phyloP scores from a whole-genome alignment of 2,888 invertebrate species.

The Neuroscelio doddi region DNA sequence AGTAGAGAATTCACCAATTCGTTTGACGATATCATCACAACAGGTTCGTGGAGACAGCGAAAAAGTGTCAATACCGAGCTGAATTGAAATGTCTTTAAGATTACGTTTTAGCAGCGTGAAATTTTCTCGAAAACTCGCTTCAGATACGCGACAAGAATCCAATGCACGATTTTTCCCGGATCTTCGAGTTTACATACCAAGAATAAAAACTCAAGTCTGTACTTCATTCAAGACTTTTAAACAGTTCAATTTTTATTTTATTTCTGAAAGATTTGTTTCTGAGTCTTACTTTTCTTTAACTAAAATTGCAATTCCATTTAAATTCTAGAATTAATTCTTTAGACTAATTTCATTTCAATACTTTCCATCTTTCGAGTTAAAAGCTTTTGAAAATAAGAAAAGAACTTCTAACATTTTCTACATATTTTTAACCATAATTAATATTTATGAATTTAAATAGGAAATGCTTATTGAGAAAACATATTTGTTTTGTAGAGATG shows the following conservation, averaged over 20 bases:
- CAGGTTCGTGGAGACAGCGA: constrained; percentile 33
- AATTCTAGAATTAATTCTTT: too few species aligned
- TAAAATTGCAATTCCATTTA: constrained; percentile 41
- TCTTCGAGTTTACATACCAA: constrained; percentile 41
- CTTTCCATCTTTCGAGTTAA: too few species aligned
- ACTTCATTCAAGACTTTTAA: constrained; percentile 40
- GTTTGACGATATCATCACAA: constrained; percentile 39
- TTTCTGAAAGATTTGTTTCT: background rate
- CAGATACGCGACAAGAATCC: constrained; percentile 39
- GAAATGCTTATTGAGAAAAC: background rate
- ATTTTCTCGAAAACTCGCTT: constrained; percentile 37
- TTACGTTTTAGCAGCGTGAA: constrained; percentile 41
- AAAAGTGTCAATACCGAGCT: constrained; percentile 40
- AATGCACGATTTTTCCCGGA: constrained; percentile 38
- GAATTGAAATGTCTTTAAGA: constrained; percentile 46
- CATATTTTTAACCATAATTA: too few species aligned
- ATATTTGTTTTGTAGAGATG: too few species aligned
- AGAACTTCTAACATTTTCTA: too few species aligned
- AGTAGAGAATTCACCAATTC: constrained; percentile 32
- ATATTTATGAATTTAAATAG: too few species aligned
- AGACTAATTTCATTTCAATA: too few species aligned
- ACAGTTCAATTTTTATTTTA: constrained; percentile 39
- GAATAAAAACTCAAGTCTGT: constrained; percentile 34
- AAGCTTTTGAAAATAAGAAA: too few species aligned
- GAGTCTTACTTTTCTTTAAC: constrained; percentile 30